Conservation (phyloP, 2,888 invertebrate genomes). For the Hipparchia semele region DNA sequence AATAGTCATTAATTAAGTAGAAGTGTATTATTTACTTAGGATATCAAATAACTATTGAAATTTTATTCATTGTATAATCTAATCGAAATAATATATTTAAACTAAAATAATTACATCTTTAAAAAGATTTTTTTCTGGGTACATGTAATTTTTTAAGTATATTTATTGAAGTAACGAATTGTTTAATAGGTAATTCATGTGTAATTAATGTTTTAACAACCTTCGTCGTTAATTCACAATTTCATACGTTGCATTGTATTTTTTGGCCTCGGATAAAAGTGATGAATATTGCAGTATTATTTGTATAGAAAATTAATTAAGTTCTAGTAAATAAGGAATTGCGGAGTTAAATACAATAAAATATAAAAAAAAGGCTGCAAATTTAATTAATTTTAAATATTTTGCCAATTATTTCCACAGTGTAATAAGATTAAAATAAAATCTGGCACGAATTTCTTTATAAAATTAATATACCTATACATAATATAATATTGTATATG, state of each 20-base stretch:
- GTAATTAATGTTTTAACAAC: no score
- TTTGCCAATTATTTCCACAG: neutral
- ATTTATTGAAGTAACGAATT: no score
- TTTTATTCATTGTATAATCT: slow-evolving; percentile 56
- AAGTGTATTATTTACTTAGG: slow-evolving; percentile 70
- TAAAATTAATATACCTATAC: neutral
- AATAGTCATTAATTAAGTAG: slow-evolving; percentile 79
- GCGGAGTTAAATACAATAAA: slow-evolving; percentile 22
- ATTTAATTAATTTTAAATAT: slow-evolving; percentile 9
- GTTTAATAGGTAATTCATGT: no score
- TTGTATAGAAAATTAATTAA: slow-evolving; percentile 53
- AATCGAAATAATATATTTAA: slow-evolving; percentile 14
- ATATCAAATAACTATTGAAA: slow-evolving; percentile 58
- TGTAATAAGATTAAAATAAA: neutral
- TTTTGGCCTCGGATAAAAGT: slow-evolving; percentile 12
- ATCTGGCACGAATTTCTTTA: neutral
- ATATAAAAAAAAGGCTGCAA: slow-evolving; percentile 11
- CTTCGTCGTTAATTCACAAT: no score
- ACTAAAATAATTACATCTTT: slow-evolving; percentile 6
- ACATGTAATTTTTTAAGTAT: neutral
- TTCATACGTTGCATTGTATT: neutral
- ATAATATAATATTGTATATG: no score
- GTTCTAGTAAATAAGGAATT: slow-evolving; percentile 27
- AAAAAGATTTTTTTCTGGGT: neutral
- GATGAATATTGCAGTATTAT: slow-evolving; percentile 62